Conservation (phyloP, 2,888 invertebrate species). For the Tridacna crocea region DNA sequence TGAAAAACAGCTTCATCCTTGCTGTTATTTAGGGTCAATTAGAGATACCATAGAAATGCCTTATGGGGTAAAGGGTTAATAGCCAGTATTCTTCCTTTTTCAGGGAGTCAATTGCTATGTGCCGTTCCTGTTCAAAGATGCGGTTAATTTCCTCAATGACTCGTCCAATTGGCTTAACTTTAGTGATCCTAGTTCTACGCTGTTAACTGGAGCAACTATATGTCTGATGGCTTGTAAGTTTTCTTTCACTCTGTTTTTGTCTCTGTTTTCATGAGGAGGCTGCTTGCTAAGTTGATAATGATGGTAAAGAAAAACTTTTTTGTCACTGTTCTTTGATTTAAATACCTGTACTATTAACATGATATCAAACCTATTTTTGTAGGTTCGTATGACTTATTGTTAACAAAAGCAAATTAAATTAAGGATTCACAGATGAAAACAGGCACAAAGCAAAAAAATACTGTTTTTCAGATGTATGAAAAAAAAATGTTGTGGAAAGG, state of each 20-base stretch:
- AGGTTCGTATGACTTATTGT: background rate
- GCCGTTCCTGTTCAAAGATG: conserved; percentile 97
- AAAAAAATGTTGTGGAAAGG: background rate
- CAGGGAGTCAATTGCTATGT: conserved; percentile 95
- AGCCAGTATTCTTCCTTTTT: background rate
- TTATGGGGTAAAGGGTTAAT: too few relatives aligned
- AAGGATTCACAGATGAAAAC: background rate
- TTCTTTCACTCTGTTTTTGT: background rate
- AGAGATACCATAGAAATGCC: too few relatives aligned
- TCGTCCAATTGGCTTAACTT: conserved; percentile 87
- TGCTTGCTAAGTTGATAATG: too few relatives aligned
- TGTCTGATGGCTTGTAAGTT: conserved; percentile 94
- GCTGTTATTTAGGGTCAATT: too few relatives aligned
- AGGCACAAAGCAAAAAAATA: too few relatives aligned
- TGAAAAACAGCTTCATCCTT: too few relatives aligned
- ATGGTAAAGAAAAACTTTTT: background rate
- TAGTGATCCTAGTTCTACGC: conserved; percentile 86
- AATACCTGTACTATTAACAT: too few relatives aligned
- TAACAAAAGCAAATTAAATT: background rate
- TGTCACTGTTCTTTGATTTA: too few relatives aligned
- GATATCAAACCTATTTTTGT: background rate
- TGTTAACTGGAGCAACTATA: conserved; percentile 91
- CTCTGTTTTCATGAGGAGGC: too few relatives aligned
- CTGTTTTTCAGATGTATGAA: background rate
- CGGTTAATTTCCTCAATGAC: conserved; percentile 93